phyloP scores from a whole-genome alignment of 2,797 vertebrate species.

The Dicrostonyx torquatus region DNA sequence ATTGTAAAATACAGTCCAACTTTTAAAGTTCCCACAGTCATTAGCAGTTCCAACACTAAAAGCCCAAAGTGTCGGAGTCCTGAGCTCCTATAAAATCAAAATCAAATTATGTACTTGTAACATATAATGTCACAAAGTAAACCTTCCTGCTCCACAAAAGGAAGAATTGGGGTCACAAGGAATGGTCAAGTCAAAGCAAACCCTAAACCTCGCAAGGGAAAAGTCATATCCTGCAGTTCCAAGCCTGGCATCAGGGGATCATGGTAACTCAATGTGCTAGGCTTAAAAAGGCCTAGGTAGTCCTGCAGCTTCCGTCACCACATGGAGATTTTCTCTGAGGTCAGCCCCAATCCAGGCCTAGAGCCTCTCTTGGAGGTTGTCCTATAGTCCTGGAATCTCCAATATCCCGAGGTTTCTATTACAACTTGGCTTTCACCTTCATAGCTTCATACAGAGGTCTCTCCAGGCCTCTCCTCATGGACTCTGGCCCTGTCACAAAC shows the following conservation, averaged over 20 bases:
- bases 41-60: background rate
- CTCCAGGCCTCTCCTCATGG: background rate
- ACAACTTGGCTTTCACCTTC: background rate
- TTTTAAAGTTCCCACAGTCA: background rate
- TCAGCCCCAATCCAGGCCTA: background rate
- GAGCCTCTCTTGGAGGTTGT: background rate
- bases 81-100: background rate
- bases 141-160: background rate
- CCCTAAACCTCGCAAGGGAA: background rate
- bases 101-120: background rate
- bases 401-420: background rate
- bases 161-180: background rate
- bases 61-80: background rate
- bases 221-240: background rate
- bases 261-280: background rate
- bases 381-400: background rate
- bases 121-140: background rate
- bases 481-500: background rate
- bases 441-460: background rate
- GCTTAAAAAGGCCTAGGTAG: background rate
- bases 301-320: background rate
- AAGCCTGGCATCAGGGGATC: fast-evolving
- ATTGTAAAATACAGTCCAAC: background rate
- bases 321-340: background rate
- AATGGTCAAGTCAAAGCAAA: background rate